Base-by-base conservation (phyloP, 2,888 invertebrate genomes). In the Corbicula japonica region DNA sequence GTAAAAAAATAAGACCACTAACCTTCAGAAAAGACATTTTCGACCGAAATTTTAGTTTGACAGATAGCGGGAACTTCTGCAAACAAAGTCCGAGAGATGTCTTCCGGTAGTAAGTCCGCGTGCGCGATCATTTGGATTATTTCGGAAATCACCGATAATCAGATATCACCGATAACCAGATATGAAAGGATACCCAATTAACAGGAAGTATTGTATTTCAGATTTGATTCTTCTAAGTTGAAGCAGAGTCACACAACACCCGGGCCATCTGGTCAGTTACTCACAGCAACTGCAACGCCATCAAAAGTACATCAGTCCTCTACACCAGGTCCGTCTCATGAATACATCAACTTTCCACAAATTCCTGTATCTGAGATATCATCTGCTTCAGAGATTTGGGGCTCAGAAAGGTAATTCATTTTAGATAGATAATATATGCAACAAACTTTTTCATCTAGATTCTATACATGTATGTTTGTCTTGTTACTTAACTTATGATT, bases 381-480 rank as follows among this genome's bases (percentile, higher is more conserved):
- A 50, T 50, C 50, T 23, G 26, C 50, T 10, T 50, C 10, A 50
- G 50, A 50, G 4, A 50, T 50, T 12, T 23, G 50, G 3, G 23
- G 23, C 50, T 50, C 50, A 50, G 50, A 50, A 50, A 50, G 50
- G 50, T 50, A 21, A 23, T 50, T 50, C 3, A n/a, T n/a, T n/a
- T n/a, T 10, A 15, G 23, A 26, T 26, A 8, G 4, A 8, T 21
- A 4, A 50, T 15, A 21, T 8, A 3, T 15, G 3, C 4, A 8
- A 23, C n/a, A 23, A 10, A 50, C 4, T 23, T 23, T 50, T 23
- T 23, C 4, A 50, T 50, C 21, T 50, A 23, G 23, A 26, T 23
- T 8, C n/a, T n/a, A n/a, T 3, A 15, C 50, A 15, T 50, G 50
- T 21, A 21, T 50, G 50, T 21, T 8, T 50, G 15, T 8, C 23